phyloP scores from a whole-genome alignment of 2,888 invertebrate genomes.

The Cecidostiba fungosa region DNA sequence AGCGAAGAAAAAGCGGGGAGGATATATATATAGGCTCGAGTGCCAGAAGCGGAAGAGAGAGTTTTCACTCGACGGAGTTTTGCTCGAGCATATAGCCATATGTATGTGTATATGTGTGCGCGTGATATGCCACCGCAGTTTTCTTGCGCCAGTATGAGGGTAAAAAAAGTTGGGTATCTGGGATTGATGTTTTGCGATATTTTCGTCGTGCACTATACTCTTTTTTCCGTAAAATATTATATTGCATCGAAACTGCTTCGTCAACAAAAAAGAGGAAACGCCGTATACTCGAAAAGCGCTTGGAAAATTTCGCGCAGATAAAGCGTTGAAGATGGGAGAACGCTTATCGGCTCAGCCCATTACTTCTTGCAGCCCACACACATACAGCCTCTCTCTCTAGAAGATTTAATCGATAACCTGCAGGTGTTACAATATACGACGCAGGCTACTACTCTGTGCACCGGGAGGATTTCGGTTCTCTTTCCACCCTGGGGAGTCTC shows the following conservation, averaged over 20 bases:
- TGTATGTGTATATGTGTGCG: neutral
- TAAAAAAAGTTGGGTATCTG: neutral
- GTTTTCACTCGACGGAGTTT: slow-evolving; percentile 50
- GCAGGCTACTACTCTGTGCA: neutral
- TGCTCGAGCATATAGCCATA: slow-evolving; percentile 22
- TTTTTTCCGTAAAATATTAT: neutral
- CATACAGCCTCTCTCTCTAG: neutral
- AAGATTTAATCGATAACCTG: slow-evolving; percentile 64
- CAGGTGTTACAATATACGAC: slow-evolving; percentile 62
- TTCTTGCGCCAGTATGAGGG: neutral
- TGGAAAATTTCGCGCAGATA: neutral
- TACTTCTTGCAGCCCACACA: slow-evolving; percentile 55
- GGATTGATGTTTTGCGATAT: neutral
- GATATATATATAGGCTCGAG: neutral
- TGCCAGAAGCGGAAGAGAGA: slow-evolving; percentile 13
- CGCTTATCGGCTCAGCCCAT: slow-evolving; percentile 63
- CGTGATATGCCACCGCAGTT: neutral
- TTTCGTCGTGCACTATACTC: neutral
- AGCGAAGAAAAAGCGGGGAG: neutral
- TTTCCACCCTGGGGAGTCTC: slow-evolving; percentile 11
- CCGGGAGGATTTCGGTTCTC: slow-evolving; percentile 19
- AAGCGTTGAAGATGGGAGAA: slow-evolving; percentile 34
- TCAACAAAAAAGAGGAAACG: neutral
- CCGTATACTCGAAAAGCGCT: neutral
- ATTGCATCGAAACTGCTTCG: neutral